Evolutionary conservation across 2,113 vertebrate genomes (phyloP).

Genomic region (Lycaon pictus): DNA sequence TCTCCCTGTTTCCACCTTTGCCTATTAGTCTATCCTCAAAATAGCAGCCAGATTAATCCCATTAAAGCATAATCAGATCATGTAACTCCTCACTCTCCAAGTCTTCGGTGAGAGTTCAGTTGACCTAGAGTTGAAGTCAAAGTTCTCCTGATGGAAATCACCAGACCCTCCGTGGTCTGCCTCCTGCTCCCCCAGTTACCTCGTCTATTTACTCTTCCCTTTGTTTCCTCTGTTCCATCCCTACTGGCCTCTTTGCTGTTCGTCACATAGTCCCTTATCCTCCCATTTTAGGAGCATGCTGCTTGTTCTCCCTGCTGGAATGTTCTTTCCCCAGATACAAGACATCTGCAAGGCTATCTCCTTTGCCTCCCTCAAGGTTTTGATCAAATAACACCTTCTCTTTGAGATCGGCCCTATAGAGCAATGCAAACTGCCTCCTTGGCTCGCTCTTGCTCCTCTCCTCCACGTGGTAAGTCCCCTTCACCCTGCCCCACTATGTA

Average conservation of each 20-base stretch:
- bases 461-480: background rate
- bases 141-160: background rate
- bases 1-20: background rate
- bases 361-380: background rate
- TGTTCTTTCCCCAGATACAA: background rate
- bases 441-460: background rate
- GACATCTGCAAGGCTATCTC: background rate
- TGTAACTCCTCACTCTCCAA: background rate
- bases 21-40: background rate
- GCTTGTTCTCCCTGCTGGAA: background rate
- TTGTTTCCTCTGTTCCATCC: background rate
- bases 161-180: background rate
- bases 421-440: background rate
- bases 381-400: background rate
- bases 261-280: background rate
- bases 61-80: background rate
- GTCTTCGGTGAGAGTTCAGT: background rate
- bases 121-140: background rate
- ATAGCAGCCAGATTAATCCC: background rate
- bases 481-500: background rate
- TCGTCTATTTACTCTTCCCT: background rate
- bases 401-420: background rate
- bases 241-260: background rate
- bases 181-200: background rate
- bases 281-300: background rate